Conservation (phyloP, 2,888 invertebrate genomes). For the Neoascia interrupta region DNA sequence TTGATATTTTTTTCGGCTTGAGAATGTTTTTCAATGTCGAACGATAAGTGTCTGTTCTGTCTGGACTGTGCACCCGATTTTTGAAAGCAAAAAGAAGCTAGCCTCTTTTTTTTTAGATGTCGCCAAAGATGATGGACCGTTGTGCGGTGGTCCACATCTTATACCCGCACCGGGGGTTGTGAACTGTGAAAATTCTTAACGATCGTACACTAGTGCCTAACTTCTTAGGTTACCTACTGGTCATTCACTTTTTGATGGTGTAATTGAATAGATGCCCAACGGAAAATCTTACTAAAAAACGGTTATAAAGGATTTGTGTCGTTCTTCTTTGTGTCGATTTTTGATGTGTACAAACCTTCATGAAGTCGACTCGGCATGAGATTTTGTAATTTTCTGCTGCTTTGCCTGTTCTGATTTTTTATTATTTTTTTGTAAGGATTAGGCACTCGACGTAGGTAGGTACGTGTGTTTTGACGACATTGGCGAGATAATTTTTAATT, state of each 20-base stretch:
- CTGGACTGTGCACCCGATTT: too few species aligned
- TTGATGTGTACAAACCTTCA: conserved; percentile 16
- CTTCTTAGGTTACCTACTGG: conserved; percentile 62
- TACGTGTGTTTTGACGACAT: conserved; percentile 41
- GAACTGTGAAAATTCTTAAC: conserved; percentile 43
- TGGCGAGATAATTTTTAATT: conserved; percentile 66
- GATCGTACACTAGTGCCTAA: conserved; percentile 37
- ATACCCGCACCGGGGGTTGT: too few species aligned
- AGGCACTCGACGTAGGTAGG: background rate
- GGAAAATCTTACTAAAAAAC: conserved; percentile 56
- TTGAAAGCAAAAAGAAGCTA: too few species aligned
- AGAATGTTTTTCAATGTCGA: conserved; percentile 56
- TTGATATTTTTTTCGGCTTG: conserved; percentile 57
- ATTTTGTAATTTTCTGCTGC: conserved; percentile 17
- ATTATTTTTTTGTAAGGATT: conserved; percentile 17
- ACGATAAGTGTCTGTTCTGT: too few species aligned
- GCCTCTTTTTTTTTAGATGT: too few species aligned
- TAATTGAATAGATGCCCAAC: conserved; percentile 39
- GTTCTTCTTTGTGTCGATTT: conserved; percentile 27
- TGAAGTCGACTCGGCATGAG: too few species aligned
- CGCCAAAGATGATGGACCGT: conserved; percentile 55
- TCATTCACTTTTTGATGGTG: conserved; percentile 58
- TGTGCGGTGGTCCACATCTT: conserved; percentile 57
- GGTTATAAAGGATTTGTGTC: conserved; percentile 48
- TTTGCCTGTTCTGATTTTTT: too few species aligned